Evolutionary conservation across 2,113 vertebrate species (phyloP).

Genomic region (Eretmochelys imbricata): DNA sequence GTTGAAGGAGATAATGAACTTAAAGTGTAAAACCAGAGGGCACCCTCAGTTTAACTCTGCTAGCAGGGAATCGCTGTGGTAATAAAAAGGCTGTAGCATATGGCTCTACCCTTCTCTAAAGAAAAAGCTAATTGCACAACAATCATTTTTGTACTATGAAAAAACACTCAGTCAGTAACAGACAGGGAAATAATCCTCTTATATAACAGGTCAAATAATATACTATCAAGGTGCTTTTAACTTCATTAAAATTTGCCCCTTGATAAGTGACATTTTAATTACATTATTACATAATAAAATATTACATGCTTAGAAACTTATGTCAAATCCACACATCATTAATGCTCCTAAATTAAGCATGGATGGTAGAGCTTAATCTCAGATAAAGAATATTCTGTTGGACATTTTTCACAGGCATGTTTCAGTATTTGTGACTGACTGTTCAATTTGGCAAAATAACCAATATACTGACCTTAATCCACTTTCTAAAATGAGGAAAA

Average conservation of each 20-base stretch:
- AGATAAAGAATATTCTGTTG: not conserved
- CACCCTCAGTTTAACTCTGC: not conserved
- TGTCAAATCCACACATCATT: slow-evolving; percentile 20
- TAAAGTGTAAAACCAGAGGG: not conserved
- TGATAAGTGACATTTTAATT: slow-evolving; percentile 73
- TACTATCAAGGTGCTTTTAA: slow-evolving; percentile 58
- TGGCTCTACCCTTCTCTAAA: slow-evolving; percentile 4
- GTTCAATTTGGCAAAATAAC: slow-evolving; percentile 30
- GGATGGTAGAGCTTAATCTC: slow-evolving; percentile 32
- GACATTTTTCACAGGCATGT: slow-evolving; percentile 17
- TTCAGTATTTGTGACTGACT: slow-evolving; percentile 6
- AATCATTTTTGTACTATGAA: slow-evolving; percentile 27
- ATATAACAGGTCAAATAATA: slow-evolving; percentile 53
- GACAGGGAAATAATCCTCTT: slow-evolving; percentile 59
- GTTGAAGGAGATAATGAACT: slow-evolving; percentile 12
- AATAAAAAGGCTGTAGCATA: not conserved
- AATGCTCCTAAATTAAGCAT: slow-evolving; percentile 53
- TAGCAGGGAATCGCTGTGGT: not conserved
- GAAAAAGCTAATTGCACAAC: slow-evolving; percentile 42
- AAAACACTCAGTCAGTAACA: slow-evolving; percentile 33
- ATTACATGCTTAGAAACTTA: slow-evolving; percentile 66
- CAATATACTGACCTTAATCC: not conserved
- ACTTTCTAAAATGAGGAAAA: slow-evolving; percentile 33
- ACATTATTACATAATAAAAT: slow-evolving; percentile 62
- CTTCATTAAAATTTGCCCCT: slow-evolving; percentile 67